A percentile compares a stretch with the other conserved stretches of the same genome.
Conservation (phyloP, 2,113 vertebrate species). For the Brachyistius frenatus region DNA sequence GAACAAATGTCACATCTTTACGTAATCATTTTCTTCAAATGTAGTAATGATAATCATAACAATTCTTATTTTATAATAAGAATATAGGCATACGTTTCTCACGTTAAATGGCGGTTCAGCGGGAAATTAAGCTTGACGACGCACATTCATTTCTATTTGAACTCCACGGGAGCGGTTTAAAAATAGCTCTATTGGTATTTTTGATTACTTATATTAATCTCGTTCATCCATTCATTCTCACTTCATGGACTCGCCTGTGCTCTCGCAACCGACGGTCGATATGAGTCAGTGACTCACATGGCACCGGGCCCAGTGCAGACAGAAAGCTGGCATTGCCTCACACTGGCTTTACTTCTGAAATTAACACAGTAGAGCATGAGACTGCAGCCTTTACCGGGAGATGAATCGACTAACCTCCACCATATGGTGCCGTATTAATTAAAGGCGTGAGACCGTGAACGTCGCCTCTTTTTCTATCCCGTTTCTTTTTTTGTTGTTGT, state of each 20-base stretch:
- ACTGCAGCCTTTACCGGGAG: conserved; percentile 68
- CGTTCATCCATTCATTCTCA: conserved; percentile 50
- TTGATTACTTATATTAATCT: conserved; percentile 24
- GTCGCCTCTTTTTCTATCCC: neutral
- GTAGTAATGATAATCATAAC: neutral
- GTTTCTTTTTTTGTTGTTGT: neutral
- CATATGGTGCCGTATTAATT: conserved; percentile 68
- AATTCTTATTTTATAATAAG: conserved; percentile 1
- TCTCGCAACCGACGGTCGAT: conserved; percentile 49
- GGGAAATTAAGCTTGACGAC: neutral
- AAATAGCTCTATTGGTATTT: neutral
- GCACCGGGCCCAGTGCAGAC: conserved; percentile 71
- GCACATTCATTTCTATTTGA: neutral
- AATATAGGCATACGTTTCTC: no score
- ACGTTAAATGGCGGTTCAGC: neutral
- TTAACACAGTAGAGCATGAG: conserved; percentile 64
- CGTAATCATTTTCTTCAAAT: no score
- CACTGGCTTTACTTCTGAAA: conserved; percentile 63
- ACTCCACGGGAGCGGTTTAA: neutral
- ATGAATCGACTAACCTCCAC: conserved; percentile 60
- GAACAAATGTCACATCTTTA: no score
- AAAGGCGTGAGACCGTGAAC: conserved; percentile 61
- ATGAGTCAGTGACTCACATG: conserved; percentile 61
- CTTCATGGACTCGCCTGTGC: conserved; percentile 21
- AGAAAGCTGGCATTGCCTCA: conserved; percentile 69